These are phyloP conservation scores for Pterocles burchelli DNA, from an alignment of 2,113 vertebrate species.

Conservation along the genomic window DNA sequence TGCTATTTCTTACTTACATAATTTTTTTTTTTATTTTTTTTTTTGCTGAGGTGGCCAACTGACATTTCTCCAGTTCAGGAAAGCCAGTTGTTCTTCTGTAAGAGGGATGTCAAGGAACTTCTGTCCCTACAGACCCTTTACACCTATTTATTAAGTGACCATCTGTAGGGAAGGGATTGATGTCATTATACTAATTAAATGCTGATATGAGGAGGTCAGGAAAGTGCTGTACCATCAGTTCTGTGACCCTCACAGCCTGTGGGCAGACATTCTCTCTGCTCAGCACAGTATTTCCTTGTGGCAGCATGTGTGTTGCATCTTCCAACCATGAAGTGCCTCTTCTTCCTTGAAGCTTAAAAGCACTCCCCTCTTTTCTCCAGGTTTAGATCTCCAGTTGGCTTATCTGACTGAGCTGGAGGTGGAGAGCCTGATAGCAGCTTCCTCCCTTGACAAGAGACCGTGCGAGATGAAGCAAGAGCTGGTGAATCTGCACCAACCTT, in stretches of 20 bases:
- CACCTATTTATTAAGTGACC: background rate
- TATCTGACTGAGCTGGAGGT: conserved; percentile 76
- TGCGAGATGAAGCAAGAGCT: conserved; percentile 79
- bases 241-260: background rate
- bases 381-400: background rate
- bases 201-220: background rate
- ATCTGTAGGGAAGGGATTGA: background rate
- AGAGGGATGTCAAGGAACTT: background rate
- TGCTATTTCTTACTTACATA: background rate
- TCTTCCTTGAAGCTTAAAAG: background rate
- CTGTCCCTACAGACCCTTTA: background rate
- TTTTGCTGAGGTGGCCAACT: background rate
- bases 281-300: background rate
- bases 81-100: background rate
- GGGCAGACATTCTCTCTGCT: background rate
- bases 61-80: background rate
- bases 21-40: background rate
- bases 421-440: conserved; percentile 73
- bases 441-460: conserved; percentile 81
- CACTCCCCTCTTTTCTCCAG: background rate
- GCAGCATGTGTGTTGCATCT: background rate
- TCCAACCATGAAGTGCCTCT: background rate
- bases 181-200: background rate
- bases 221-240: background rate
- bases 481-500: conserved; percentile 23